Percentiles rank a stretch among this genome's conserved stretches.
These are phyloP conservation scores for Zhuqinia jingwanae DNA, from an alignment of 2,888 invertebrate species.

Conservation along the genomic window DNA sequence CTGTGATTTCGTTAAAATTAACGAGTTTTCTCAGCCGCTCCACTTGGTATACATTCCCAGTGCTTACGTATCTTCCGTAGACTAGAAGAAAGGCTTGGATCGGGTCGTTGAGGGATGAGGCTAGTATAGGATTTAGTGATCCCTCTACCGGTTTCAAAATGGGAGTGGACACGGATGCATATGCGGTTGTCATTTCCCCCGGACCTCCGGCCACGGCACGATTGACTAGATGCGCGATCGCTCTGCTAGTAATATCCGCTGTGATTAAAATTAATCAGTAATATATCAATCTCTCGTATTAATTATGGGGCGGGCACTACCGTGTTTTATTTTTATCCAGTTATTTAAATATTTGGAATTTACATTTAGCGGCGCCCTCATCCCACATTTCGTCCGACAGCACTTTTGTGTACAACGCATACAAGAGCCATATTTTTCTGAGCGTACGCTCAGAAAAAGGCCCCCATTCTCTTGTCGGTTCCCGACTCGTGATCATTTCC, in stretches of 20 bases:
- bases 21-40: slow-evolving; percentile 41
- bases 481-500: slow-evolving; percentile 32
- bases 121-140: slow-evolving; percentile 56
- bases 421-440: slow-evolving; percentile 71
- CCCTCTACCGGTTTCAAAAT: slow-evolving; percentile 26
- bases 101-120: slow-evolving; percentile 61
- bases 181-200: not conserved
- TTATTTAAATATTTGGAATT: not conserved
- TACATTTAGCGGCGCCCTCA: slow-evolving; percentile 38
- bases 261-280: too few relatives aligned
- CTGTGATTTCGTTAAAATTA: slow-evolving; percentile 33
- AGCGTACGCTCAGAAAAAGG: slow-evolving; percentile 32
- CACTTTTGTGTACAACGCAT: slow-evolving; percentile 69
- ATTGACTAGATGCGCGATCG: slow-evolving; percentile 47
- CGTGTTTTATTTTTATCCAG: too few relatives aligned
- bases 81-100: slow-evolving; percentile 69
- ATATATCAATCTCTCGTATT: too few relatives aligned
- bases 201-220: slow-evolving; percentile 18
- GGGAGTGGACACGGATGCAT: not conserved
- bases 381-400: slow-evolving; percentile 64
- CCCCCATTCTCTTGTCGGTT: not conserved
- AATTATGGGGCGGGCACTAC: too few relatives aligned
- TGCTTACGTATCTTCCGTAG: slow-evolving; percentile 68
- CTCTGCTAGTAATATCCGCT: slow-evolving; percentile 51
- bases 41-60: slow-evolving; percentile 21